Percentiles rank a stretch among this genome's conserved stretches.
phyloP scores from a whole-genome alignment of 2,113 vertebrate species.

The Actenoides lindsayi region DNA sequence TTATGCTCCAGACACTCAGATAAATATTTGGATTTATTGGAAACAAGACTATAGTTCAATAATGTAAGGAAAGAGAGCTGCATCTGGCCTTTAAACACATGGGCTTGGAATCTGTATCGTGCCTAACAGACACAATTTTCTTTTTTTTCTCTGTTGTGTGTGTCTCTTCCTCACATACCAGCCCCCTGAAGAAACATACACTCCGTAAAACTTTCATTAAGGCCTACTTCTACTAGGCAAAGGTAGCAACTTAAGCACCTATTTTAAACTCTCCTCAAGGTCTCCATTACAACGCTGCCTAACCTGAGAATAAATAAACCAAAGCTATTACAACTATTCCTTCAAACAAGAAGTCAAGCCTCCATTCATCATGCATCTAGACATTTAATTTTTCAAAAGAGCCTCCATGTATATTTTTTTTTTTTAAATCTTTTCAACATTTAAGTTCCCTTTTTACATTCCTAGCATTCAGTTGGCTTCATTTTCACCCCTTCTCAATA shows the following conservation, averaged over 20 bases:
- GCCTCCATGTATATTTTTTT: neutral
- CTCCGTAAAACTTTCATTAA: neutral
- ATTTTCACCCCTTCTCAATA: neutral
- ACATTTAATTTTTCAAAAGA: neutral
- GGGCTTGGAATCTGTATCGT: neutral
- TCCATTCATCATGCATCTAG: neutral
- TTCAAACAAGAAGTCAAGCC: neutral
- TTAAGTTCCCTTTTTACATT: neutral
- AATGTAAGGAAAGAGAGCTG: neutral
- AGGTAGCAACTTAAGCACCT: neutral
- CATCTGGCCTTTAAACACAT: neutral
- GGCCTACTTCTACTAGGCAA: neutral
- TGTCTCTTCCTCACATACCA: neutral
- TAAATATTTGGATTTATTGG: neutral
- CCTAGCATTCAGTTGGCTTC: neutral
- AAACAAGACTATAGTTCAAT: neutral
- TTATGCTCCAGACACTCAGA: neutral
- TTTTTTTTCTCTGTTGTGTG: neutral
- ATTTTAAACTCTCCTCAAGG: neutral
- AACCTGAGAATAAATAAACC: neutral
- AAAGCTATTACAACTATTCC: neutral
- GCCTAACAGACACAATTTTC: neutral
- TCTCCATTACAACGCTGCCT: neutral
- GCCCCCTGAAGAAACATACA: neutral
- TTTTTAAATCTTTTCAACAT: neutral